Evolutionary conservation across 2,113 vertebrate genomes (phyloP).

Genomic region (Erythrocebus patas): DNA sequence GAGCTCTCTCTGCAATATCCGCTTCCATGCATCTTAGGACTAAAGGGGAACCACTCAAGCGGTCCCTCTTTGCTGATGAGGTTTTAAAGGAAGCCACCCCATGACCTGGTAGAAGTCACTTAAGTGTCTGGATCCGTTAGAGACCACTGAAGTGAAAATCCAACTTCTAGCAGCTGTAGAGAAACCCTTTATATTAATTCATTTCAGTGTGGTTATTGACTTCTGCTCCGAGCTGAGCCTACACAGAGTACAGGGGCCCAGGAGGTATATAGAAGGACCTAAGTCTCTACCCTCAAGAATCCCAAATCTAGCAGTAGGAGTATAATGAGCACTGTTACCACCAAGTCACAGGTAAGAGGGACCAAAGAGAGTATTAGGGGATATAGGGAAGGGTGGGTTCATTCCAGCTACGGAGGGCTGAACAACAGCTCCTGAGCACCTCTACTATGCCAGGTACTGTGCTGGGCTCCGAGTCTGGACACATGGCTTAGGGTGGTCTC

Average conservation of each 20-base stretch:
- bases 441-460: not conserved
- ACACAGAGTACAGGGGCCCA: not conserved
- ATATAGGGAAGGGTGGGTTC: not conserved
- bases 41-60: not conserved
- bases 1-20: not conserved
- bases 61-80: not conserved
- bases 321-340: not conserved
- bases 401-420: not conserved
- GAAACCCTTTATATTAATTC: not conserved
- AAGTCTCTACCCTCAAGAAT: not conserved
- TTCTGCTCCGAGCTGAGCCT: not conserved
- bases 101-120: not conserved
- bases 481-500: not conserved
- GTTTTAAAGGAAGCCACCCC: not conserved
- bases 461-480: not conserved
- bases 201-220: not conserved
- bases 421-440: not conserved
- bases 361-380: not conserved
- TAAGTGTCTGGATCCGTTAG: not conserved
- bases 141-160: conserved; percentile 1
- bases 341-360: not conserved
- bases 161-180: not conserved
- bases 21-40: not conserved
- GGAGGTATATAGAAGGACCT: not conserved
- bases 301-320: not conserved